Percentiles rank a stretch among this genome's conserved stretches.
These are phyloP conservation scores for Anabacerthia variegaticeps DNA, from an alignment of 2,797 vertebrate species.

Conservation along the genomic window DNA sequence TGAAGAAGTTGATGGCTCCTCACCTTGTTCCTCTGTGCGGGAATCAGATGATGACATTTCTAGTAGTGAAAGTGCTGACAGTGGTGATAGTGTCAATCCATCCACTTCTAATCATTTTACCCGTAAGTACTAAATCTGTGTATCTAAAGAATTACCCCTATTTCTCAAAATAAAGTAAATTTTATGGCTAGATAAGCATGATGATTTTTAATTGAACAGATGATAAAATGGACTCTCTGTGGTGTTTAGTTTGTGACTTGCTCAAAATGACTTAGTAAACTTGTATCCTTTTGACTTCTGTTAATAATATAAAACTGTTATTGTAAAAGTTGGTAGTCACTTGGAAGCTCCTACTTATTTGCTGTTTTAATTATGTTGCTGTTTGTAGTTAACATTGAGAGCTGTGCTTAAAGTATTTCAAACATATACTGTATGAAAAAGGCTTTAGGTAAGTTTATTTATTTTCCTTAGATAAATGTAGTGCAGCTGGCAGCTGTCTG, in stretches of 20 bases:
- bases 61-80: constrained; percentile 97
- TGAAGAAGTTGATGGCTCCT: constrained; percentile 96
- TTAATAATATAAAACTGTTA: not conserved
- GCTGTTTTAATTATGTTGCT: not conserved
- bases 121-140: constrained; percentile 80
- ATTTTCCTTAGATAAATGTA: not conserved
- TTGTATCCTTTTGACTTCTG: not conserved
- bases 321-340: not conserved
- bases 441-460: not conserved
- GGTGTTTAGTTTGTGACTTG: not conserved
- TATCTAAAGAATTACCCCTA: not conserved
- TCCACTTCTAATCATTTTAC: constrained; percentile 91
- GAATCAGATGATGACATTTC: constrained; percentile 96
- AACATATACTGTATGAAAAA: not conserved
- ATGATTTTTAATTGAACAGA: not conserved
- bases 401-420: not conserved
- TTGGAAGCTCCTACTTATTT: not conserved
- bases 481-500: not conserved
- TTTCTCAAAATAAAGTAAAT: not conserved
- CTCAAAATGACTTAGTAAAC: not conserved
- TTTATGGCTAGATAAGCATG: not conserved
- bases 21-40: constrained; percentile 91
- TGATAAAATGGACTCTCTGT: not conserved
- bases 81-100: constrained; percentile 96
- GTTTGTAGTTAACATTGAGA: not conserved